phyloP scores from a whole-genome alignment of 2,888 invertebrate genomes.

The Drymonia ruficornis region DNA sequence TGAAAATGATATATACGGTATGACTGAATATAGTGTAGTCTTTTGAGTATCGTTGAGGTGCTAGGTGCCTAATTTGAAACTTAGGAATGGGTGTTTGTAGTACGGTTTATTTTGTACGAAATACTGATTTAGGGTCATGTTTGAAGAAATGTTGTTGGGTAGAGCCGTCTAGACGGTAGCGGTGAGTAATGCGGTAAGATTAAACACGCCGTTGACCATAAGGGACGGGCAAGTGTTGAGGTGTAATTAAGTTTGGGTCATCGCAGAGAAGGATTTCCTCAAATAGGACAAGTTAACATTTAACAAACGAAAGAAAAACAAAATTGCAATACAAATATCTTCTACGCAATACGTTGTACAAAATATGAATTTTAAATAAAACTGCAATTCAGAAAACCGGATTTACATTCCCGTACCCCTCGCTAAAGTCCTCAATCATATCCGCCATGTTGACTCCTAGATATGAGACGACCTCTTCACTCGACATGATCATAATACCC shows the following conservation, averaged over 20 bases:
- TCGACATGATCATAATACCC: slow-evolving; percentile 81
- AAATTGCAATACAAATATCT: too few relatives aligned
- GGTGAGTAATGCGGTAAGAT: slow-evolving; percentile 1
- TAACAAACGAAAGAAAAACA: too few relatives aligned
- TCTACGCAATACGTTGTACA: background rate
- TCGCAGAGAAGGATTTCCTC: background rate
- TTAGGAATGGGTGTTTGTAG: slow-evolving; percentile 33
- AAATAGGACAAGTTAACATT: too few relatives aligned
- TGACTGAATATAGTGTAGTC: slow-evolving; percentile 47
- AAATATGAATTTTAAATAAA: slow-evolving; percentile 13
- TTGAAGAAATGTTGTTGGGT: background rate
- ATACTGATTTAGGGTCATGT: slow-evolving; percentile 11
- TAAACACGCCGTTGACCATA: background rate
- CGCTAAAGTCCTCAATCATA: slow-evolving; percentile 72
- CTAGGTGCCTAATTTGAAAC: slow-evolving; percentile 43
- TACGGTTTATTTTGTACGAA: slow-evolving; percentile 14
- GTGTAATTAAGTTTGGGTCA: background rate
- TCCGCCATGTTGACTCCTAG: slow-evolving; percentile 80
- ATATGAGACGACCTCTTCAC: slow-evolving; percentile 78
- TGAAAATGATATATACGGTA: slow-evolving; percentile 27
- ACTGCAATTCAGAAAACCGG: slow-evolving; percentile 54
- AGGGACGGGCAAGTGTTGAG: background rate
- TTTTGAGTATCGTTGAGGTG: slow-evolving; percentile 53
- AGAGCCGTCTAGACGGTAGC: slow-evolving; percentile 2
- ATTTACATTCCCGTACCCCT: slow-evolving; percentile 66